phyloP scores from a whole-genome alignment of 1,140 invertebrate species.

The Melanaphis sacchari region DNA sequence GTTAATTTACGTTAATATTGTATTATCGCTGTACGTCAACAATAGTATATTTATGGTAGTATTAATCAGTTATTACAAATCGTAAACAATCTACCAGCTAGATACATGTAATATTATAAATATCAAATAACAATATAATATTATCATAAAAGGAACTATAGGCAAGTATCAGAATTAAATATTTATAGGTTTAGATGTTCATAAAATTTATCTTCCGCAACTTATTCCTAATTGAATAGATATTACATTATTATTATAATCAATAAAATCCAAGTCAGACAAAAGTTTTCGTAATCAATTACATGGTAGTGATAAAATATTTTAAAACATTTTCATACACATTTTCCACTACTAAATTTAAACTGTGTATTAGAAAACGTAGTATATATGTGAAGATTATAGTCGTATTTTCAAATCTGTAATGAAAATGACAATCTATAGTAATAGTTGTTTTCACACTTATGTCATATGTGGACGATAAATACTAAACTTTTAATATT shows the following conservation, averaged over 20 bases:
- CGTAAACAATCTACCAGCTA: background rate
- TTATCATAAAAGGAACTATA: background rate
- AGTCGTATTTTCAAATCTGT: background rate
- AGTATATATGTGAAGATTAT: background rate
- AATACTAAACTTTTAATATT: constrained; percentile 3
- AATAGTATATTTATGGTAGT: background rate
- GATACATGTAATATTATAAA: background rate
- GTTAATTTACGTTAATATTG: background rate
- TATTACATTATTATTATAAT: background rate
- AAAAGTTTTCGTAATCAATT: background rate
- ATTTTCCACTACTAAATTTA: background rate
- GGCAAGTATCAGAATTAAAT: background rate
- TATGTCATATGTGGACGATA: background rate
- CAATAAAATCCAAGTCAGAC: background rate
- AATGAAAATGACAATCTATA: background rate
- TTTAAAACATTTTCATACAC: background rate
- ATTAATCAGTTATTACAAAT: background rate
- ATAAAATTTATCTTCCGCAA: background rate
- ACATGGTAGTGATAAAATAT: background rate
- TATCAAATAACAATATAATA: background rate
- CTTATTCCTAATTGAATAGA: too few relatives aligned
- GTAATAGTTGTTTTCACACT: background rate
- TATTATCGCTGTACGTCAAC: background rate
- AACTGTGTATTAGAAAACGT: background rate
- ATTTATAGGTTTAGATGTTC: background rate